phyloP scores from a whole-genome alignment of 2,113 vertebrate genomes.

The Cephalopterus ornatus region DNA sequence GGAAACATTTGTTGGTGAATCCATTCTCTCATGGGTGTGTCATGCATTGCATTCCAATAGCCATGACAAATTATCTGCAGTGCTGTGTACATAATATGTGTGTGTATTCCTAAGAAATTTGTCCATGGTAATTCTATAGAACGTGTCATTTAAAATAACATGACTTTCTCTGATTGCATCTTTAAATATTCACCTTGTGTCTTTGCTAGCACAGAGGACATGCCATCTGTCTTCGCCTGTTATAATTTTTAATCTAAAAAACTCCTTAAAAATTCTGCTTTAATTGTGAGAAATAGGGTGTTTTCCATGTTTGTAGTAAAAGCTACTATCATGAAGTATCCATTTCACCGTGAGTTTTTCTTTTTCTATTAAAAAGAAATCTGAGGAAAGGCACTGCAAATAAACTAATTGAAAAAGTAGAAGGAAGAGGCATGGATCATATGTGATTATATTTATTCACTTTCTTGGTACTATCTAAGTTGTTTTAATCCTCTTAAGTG shows the following conservation, averaged over 20 bases:
- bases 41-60: neutral
- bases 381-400: neutral
- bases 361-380: neutral
- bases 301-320: neutral
- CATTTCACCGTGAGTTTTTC: neutral
- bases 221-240: neutral
- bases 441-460: neutral
- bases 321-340: neutral
- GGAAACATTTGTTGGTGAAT: neutral
- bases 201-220: neutral
- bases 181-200: neutral
- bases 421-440: neutral
- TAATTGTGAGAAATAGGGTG: neutral
- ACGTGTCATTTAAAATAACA: neutral
- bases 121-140: neutral
- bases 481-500: neutral
- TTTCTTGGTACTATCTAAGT: neutral
- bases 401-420: neutral
- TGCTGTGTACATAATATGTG: neutral
- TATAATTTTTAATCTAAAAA: neutral
- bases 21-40: neutral
- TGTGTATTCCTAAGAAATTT: neutral
- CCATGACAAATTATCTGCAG: neutral
- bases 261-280: neutral
- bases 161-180: neutral